Conservation (phyloP, 2,113 vertebrate genomes). For the Martes martes region DNA sequence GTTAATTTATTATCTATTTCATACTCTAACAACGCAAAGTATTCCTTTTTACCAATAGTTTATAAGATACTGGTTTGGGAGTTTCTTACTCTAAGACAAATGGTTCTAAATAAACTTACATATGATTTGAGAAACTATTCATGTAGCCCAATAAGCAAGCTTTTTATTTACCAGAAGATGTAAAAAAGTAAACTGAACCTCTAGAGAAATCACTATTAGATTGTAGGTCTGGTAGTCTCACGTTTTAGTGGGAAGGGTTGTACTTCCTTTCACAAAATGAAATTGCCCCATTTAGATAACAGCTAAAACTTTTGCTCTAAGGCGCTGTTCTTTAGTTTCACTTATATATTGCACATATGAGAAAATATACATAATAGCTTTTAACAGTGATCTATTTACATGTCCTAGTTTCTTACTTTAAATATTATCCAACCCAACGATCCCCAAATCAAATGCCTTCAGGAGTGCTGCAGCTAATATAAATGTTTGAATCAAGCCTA, state of each 20-base stretch:
- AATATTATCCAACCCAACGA: not conserved
- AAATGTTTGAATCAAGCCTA: not conserved
- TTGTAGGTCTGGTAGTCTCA: not conserved
- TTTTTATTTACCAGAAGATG: constrained; percentile 21
- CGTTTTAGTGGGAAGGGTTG: not conserved
- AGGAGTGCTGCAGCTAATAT: not conserved
- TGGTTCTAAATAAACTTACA: not conserved
- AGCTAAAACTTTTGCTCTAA: constrained; percentile 21
- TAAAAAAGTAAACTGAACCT: constrained; percentile 2
- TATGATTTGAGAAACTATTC: not conserved
- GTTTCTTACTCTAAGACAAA: not conserved
- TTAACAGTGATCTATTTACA: constrained; percentile 23
- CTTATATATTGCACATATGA: not conserved
- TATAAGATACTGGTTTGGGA: constrained; percentile 7
- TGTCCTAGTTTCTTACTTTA: not conserved
- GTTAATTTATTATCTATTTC: constrained; percentile 36
- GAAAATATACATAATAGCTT: not conserved
- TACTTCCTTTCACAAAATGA: constrained; percentile 13
- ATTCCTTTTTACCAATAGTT: not conserved
- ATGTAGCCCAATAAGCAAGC: not conserved
- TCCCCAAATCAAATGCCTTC: constrained; percentile 27
- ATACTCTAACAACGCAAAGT: constrained; percentile 28
- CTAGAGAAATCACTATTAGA: constrained; percentile 14
- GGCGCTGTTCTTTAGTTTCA: constrained; percentile 22
- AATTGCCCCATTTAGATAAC: not conserved